Evolutionary conservation across 2,797 vertebrate genomes (phyloP).

Genomic region (Enteromius thamalakanensis): DNA sequence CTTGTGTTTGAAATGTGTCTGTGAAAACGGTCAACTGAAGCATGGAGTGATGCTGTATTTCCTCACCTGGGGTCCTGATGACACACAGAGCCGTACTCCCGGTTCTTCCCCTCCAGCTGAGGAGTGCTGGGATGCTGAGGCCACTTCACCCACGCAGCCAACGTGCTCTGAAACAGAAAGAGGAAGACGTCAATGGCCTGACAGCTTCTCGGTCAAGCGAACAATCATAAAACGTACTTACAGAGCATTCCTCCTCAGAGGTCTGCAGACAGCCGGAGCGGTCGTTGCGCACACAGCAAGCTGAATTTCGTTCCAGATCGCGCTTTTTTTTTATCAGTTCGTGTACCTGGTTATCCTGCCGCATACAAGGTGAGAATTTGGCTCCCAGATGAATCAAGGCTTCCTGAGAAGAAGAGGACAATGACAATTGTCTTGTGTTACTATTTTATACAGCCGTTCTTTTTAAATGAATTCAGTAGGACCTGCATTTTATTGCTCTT

Average conservation of each 20-base stretch:
- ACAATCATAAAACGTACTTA: conserved; percentile 67
- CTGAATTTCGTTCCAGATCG: conserved; percentile 86
- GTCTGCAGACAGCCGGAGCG: conserved; percentile 96
- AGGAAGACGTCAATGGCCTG: background rate
- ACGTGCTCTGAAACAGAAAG: conserved; percentile 78
- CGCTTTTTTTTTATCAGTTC: conserved; percentile 84
- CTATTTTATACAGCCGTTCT: background rate
- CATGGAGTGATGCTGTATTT: background rate
- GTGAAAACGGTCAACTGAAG: background rate
- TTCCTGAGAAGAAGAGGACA: conserved; percentile 77
- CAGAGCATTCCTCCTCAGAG: conserved; percentile 92
- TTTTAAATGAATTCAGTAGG: background rate
- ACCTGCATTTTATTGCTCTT: background rate
- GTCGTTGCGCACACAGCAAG: conserved; percentile 96
- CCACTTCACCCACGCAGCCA: conserved; percentile 97
- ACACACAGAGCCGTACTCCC: conserved; percentile 91
- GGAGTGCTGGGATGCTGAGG: conserved; percentile 86
- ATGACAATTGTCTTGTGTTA: background rate
- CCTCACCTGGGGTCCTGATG: conserved; percentile 95
- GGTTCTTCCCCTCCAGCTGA: conserved; percentile 74
- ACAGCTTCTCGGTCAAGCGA: background rate
- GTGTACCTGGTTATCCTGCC: conserved; percentile 91
- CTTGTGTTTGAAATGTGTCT: background rate
- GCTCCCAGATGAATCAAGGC: conserved; percentile 96
- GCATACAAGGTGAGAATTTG: conserved; percentile 98